A percentile compares a stretch with the other conserved stretches of the same genome.
These are phyloP conservation scores for Ornithoptera priamus DNA, from an alignment of 2,888 invertebrate species.

Conservation along the genomic window DNA sequence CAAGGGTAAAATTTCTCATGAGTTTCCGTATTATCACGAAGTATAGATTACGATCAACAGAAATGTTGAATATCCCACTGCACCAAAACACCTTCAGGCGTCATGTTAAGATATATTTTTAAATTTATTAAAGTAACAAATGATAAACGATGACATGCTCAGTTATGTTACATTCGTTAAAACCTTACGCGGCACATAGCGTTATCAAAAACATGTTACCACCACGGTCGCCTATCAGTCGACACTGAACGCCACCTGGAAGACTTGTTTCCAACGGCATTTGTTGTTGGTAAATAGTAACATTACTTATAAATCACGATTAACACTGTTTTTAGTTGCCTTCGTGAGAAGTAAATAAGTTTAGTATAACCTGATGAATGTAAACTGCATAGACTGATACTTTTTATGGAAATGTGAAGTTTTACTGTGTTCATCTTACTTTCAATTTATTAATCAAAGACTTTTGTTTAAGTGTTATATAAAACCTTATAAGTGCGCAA, in stretches of 20 bases:
- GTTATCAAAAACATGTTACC: conserved; percentile 77
- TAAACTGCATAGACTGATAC: conserved; percentile 38
- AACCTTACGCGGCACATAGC: conserved; percentile 65
- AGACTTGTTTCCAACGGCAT: conserved; percentile 64
- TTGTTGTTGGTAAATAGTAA: conserved; percentile 58
- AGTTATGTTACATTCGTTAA: conserved; percentile 76
- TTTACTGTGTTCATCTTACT: conserved; percentile 19
- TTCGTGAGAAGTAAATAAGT: conserved; percentile 52
- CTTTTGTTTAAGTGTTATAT: neutral
- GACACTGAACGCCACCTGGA: conserved; percentile 56
- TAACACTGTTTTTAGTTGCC: conserved; percentile 48
- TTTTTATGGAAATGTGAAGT: conserved; percentile 41
- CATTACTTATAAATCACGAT: conserved; percentile 64
- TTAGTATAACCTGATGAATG: conserved; percentile 46
- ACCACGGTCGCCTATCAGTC: conserved; percentile 58
- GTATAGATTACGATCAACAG: conserved; percentile 6
- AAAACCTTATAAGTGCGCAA: no score
- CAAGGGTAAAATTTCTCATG: conserved; percentile 13
- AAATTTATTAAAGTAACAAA: conserved; percentile 73
- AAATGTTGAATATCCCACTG: conserved; percentile 16
- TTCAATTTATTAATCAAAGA: conserved; percentile 11
- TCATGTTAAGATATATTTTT: conserved; percentile 53
- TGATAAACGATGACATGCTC: conserved; percentile 73
- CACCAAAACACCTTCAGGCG: conserved; percentile 66
- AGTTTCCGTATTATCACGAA: conserved; percentile 3